phyloP scores from a whole-genome alignment of 1,140 invertebrate species.

The Sycophila sp. region DNA sequence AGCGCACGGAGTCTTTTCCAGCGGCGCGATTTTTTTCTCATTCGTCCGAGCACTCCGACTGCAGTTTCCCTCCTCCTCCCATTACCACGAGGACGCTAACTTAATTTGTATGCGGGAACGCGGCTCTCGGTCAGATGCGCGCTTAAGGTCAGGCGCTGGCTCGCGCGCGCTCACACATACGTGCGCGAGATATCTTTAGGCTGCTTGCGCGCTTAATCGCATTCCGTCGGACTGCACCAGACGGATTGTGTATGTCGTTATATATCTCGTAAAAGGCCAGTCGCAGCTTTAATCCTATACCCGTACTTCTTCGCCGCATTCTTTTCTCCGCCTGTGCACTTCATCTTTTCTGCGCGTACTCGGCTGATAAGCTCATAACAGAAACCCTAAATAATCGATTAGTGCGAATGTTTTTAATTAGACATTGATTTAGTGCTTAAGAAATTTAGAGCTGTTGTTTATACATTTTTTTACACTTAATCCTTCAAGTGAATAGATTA shows the following conservation, averaged over 20 bases:
- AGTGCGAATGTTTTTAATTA: too few species aligned
- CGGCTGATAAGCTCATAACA: too few species aligned
- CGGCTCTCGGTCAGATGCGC: constrained; percentile 59
- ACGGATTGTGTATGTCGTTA: constrained; percentile 43
- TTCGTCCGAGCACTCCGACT: too few species aligned
- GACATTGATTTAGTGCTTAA: too few species aligned
- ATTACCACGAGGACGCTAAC: constrained; percentile 62
- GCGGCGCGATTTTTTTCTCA: too few species aligned
- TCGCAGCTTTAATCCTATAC: constrained; percentile 30
- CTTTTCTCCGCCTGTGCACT: background rate
- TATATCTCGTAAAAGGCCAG: constrained; percentile 19
- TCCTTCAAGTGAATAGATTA: too few species aligned
- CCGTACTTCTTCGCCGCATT: background rate
- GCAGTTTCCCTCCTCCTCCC: constrained; percentile 42
- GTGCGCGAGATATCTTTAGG: constrained; percentile 52
- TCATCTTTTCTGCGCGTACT: too few species aligned
- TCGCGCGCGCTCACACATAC: constrained; percentile 30
- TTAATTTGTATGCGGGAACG: constrained; percentile 65
- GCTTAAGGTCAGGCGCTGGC: constrained; percentile 55
- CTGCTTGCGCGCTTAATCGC: constrained; percentile 50
- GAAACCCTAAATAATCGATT: too few species aligned
- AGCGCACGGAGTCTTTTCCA: too few species aligned
- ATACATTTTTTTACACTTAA: too few species aligned
- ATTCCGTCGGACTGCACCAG: constrained; percentile 47
- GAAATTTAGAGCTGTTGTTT: too few species aligned